Percentiles rank a stretch among this genome's conserved stretches.
Evolutionary conservation across 92 coral and sea anemone genomes (phyloP).

Genomic region (Chrysogorgia sp.): DNA sequence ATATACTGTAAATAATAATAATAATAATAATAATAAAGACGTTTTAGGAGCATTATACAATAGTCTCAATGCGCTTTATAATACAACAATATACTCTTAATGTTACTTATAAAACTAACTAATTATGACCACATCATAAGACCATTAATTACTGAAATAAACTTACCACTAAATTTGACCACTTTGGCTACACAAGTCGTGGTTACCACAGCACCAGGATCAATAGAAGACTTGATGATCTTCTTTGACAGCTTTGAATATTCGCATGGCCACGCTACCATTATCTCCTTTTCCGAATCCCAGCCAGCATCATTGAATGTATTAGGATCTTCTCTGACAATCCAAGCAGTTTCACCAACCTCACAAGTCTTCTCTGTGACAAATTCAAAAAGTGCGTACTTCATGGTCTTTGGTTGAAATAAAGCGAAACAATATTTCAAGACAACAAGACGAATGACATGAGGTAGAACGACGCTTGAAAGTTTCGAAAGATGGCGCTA

Average conservation of each 20-base stretch:
- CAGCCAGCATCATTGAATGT: not conserved
- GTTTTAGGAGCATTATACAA: too few species aligned
- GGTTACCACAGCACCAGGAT: conserved; percentile 10
- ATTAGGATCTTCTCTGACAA: conserved; percentile 1
- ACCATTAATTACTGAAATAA: too few species aligned
- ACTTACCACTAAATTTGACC: too few species aligned
- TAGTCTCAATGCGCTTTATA: too few species aligned
- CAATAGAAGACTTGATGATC: conserved; percentile 16
- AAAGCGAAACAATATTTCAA: not conserved
- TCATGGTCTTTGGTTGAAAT: not conserved
- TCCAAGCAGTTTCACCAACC: conserved; percentile 11
- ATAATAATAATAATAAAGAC: too few species aligned
- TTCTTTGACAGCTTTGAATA: not conserved
- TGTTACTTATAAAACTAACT: too few species aligned
- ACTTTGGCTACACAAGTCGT: conserved; percentile 29
- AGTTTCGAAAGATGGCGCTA: too few species aligned
- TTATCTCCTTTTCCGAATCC: conserved; percentile 3
- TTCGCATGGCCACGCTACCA: conserved; percentile 20
- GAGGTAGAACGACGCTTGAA: too few species aligned
- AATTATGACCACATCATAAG: too few species aligned
- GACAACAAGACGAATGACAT: not conserved
- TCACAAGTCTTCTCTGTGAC: conserved; percentile 17
- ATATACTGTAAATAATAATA: too few species aligned
- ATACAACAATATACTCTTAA: too few species aligned
- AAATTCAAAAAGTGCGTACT: conserved; percentile 22